Evolutionary conservation across 2,888 invertebrate species (phyloP).

Genomic region (Nomada lathburiana): DNA sequence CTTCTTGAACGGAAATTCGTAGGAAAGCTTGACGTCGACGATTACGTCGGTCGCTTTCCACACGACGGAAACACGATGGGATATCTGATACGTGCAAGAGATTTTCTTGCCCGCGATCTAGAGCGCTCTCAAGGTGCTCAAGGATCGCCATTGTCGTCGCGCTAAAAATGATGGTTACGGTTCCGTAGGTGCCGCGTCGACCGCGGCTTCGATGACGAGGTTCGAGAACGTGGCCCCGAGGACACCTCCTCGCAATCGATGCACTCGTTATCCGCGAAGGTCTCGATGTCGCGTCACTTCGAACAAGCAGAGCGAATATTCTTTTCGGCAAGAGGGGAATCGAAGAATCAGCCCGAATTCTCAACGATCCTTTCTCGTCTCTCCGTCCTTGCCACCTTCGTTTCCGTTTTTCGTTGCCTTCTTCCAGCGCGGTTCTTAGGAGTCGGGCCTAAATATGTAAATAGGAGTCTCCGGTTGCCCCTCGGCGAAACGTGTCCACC

Average conservation of each 20-base stretch:
- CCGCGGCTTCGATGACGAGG: constrained; percentile 17
- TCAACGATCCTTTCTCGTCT: constrained; percentile 4
- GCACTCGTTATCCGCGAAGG: constrained; percentile 8
- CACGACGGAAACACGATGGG: background rate
- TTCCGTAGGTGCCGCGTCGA: constrained; percentile 31
- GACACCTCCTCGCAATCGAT: background rate
- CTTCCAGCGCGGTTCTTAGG: constrained; percentile 12
- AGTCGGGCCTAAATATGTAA: constrained; percentile 70
- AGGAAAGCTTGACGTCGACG: too few species aligned
- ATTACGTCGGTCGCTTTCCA: too few species aligned
- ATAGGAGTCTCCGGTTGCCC: constrained; percentile 43
- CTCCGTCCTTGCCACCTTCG: constrained; percentile 7
- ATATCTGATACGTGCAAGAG: background rate
- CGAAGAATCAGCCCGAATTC: constrained; percentile 51
- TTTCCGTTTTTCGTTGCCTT: constrained; percentile 4
- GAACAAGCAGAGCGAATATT: too few species aligned
- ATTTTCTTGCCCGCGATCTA: background rate
- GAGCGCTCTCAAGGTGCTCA: constrained; percentile 16
- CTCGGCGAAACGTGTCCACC: constrained; percentile 12
- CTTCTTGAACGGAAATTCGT: background rate
- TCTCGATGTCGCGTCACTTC: background rate
- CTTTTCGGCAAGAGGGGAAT: constrained; percentile 23
- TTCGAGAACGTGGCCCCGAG: constrained; percentile 17
- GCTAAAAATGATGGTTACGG: constrained; percentile 37
- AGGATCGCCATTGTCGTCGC: background rate